These are phyloP conservation scores for Actias luna DNA, from an alignment of 2,888 invertebrate genomes.

Conservation along the genomic window DNA sequence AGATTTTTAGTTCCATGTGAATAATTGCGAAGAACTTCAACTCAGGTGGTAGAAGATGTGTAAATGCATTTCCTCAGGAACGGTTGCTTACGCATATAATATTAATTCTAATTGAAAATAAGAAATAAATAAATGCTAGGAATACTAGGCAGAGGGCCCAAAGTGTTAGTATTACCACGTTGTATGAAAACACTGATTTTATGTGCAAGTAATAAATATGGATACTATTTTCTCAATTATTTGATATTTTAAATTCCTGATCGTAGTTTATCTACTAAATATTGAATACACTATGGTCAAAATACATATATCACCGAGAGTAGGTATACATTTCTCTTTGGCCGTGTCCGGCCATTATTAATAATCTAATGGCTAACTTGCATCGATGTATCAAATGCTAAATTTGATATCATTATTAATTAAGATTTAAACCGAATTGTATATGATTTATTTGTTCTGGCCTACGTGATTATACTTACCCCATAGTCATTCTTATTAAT, in stretches of 20 bases:
- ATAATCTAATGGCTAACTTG: slow-evolving; percentile 16
- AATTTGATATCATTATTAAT: neutral
- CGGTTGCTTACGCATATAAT: too few species aligned
- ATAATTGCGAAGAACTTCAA: too few species aligned
- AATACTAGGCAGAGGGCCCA: too few species aligned
- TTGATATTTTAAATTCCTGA: neutral
- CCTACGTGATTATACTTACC: too few species aligned
- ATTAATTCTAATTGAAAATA: too few species aligned
- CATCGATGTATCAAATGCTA: slow-evolving; percentile 10
- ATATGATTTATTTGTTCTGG: neutral
- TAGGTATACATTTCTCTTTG: slow-evolving; percentile 15
- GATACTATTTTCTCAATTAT: neutral
- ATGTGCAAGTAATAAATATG: too few species aligned
- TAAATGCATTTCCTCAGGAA: too few species aligned
- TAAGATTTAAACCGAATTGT: neutral
- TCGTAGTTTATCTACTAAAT: neutral
- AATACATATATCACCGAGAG: slow-evolving; percentile 4
- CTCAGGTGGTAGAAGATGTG: too few species aligned
- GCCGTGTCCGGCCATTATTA: slow-evolving; percentile 13
- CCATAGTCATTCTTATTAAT: neutral
- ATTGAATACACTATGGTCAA: neutral
- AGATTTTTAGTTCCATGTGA: too few species aligned
- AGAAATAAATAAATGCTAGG: too few species aligned
- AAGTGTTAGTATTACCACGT: too few species aligned
- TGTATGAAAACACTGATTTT: too few species aligned